Conservation (phyloP, 2,797 vertebrate genomes). For the Rousettus madagascariensis region DNA sequence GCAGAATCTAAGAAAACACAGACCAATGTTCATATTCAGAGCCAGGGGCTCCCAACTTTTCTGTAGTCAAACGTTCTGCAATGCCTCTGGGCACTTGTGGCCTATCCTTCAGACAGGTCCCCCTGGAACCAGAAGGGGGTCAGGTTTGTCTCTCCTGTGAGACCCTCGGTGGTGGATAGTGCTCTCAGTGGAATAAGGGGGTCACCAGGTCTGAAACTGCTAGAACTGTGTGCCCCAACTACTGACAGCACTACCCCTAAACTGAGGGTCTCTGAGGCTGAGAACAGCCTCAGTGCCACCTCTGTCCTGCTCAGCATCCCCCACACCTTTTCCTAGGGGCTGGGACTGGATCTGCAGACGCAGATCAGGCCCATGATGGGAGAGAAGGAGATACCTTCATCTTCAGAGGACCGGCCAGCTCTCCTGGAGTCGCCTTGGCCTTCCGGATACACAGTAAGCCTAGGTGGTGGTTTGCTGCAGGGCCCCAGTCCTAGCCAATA, state of each 20-base stretch:
- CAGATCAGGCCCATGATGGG: background rate
- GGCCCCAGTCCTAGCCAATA: background rate
- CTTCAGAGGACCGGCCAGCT: background rate
- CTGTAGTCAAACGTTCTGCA: background rate
- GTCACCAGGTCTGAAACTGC: background rate
- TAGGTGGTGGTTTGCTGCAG: background rate
- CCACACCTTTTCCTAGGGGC: background rate
- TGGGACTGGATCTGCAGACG: background rate
- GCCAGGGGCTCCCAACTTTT: background rate
- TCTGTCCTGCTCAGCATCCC: background rate
- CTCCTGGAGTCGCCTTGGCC: background rate
- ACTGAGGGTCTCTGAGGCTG: background rate
- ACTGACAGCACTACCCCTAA: background rate
- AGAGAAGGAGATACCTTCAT: background rate
- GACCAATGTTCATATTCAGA: background rate
- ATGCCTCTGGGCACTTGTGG: background rate
- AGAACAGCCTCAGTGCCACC: too few species aligned
- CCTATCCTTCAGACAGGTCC: background rate
- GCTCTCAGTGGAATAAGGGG: background rate
- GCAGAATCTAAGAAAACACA: background rate
- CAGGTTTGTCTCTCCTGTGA: background rate
- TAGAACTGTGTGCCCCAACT: rapidly evolving
- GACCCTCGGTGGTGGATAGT: rapidly evolving
- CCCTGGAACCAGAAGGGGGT: background rate
- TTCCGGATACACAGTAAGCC: background rate